Evolutionary conservation across 2,888 invertebrate species (phyloP).

Genomic region (Drosophila peninsularis): DNA sequence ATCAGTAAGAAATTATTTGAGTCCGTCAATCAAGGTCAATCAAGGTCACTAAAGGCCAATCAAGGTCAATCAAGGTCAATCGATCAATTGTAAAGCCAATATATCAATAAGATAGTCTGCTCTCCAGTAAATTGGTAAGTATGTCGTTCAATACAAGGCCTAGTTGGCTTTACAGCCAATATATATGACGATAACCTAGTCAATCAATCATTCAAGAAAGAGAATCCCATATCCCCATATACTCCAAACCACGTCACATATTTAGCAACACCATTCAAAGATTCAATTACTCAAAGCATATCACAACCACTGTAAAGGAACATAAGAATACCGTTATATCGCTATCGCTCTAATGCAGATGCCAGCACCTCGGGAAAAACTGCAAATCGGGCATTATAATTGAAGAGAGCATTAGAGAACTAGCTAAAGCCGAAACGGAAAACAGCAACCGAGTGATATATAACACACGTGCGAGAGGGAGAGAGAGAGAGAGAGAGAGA

Average conservation of each 20-base stretch:
- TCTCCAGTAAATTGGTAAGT: too few species aligned
- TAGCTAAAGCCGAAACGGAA: constrained; percentile 25
- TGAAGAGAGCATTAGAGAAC: constrained; percentile 57
- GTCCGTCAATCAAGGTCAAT: neutral
- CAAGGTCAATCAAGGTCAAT: neutral
- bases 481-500: neutral
- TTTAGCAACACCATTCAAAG: neutral
- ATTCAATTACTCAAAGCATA: neutral
- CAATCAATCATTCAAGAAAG: neutral
- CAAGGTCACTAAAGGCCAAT: neutral
- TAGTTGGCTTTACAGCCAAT: too few species aligned
- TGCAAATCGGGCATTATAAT: constrained; percentile 56
- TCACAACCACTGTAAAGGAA: constrained; percentile 19
- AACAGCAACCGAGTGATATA: constrained; percentile 2
- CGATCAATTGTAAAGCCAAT: neutral
- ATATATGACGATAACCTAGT: neutral
- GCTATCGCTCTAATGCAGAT: constrained; percentile 43
- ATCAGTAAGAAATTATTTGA: neutral
- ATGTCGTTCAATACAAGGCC: too few species aligned
- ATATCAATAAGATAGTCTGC: neutral
- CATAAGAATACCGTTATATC: constrained; percentile 22
- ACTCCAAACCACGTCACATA: neutral
- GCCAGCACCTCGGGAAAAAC: constrained; percentile 39
- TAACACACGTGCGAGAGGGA: neutral
- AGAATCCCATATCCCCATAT: too few species aligned